Evolutionary conservation across 2,113 vertebrate species (phyloP).

Genomic region (Entomyzon cyanotis): DNA sequence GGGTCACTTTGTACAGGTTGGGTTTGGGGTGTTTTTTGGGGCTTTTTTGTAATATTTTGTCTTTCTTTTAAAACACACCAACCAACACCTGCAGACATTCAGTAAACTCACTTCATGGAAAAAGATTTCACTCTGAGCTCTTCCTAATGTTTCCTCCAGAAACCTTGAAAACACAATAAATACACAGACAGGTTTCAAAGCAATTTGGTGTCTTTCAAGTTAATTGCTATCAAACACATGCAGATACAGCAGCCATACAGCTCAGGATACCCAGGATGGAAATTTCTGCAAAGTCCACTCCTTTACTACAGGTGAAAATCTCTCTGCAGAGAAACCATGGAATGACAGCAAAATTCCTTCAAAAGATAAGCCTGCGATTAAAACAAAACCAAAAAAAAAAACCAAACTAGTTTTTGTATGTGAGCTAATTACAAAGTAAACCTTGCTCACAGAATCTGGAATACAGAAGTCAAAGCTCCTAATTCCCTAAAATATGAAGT

Average conservation of each 20-base stretch:
- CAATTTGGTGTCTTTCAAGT: neutral
- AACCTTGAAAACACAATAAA: neutral
- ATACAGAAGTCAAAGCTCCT: neutral
- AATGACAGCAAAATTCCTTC: neutral
- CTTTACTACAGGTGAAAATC: neutral
- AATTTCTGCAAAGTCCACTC: neutral
- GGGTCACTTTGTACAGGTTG: neutral
- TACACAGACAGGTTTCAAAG: rapidly evolving
- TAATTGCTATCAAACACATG: neutral
- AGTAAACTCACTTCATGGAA: neutral
- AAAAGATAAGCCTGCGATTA: neutral
- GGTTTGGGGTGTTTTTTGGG: neutral
- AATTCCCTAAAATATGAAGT: neutral
- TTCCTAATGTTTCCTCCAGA: neutral
- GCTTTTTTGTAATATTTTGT: neutral
- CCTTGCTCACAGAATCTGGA: neutral
- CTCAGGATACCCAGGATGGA: neutral
- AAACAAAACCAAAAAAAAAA: neutral
- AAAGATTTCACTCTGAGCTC: neutral
- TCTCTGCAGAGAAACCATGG: neutral
- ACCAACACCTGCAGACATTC: neutral
- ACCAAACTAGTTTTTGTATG: neutral
- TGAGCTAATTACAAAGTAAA: neutral
- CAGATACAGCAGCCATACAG: neutral
- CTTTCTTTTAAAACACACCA: neutral